Percentiles rank a stretch among this genome's conserved stretches.
phyloP scores from a whole-genome alignment of 2,888 invertebrate genomes.

The Cantharis lateralis region DNA sequence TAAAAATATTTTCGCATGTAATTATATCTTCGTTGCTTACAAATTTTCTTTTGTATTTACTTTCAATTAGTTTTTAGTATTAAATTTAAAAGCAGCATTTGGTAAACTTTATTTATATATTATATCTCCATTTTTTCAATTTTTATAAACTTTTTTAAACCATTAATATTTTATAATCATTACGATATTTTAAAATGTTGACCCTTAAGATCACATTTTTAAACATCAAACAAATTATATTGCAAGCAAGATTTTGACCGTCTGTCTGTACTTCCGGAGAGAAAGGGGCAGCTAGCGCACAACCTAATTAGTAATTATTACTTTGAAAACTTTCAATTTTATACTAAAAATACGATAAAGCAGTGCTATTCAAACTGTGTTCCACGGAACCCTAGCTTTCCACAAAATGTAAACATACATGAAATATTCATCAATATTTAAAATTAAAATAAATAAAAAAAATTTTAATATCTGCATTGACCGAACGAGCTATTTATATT shows the following conservation, averaged over 20 bases:
- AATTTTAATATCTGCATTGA: too few relatives aligned
- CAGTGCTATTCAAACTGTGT: too few relatives aligned
- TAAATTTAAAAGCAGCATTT: background rate
- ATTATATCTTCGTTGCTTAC: background rate
- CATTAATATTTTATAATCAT: background rate
- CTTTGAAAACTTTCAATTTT: background rate
- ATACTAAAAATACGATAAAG: too few relatives aligned
- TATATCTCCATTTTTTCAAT: background rate
- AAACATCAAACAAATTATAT: background rate
- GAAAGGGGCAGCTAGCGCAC: background rate
- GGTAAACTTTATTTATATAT: background rate
- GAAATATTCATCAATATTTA: too few relatives aligned
- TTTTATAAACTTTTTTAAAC: background rate
- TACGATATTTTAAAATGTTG: background rate
- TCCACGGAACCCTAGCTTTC: too few relatives aligned
- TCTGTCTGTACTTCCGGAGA: background rate
- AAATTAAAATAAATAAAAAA: too few relatives aligned
- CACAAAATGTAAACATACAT: too few relatives aligned
- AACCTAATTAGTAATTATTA: background rate
- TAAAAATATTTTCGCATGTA: constrained; percentile 11
- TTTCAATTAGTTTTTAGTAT: background rate
- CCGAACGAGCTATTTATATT: too few relatives aligned
- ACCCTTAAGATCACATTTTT: background rate
- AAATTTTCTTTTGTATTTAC: background rate
- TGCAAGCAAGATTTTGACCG: background rate